These are phyloP conservation scores for Hermodice carunculata DNA, from an alignment of 2,888 invertebrate species.

Conservation along the genomic window DNA sequence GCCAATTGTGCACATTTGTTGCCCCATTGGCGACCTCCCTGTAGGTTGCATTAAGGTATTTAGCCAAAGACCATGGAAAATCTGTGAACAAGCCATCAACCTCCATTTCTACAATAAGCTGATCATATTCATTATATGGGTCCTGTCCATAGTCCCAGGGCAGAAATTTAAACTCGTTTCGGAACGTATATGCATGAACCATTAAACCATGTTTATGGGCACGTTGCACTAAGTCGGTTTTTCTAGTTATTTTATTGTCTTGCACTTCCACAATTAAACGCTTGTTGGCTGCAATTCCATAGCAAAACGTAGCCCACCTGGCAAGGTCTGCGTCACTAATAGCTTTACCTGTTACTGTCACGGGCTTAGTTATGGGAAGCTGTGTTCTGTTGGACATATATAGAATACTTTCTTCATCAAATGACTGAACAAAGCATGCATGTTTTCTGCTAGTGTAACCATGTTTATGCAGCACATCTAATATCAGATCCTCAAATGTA, in stretches of 20 bases:
- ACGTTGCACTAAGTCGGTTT: slow-evolving; percentile 27
- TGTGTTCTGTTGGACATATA: no score
- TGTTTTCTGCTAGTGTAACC: slow-evolving; percentile 20
- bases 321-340: no score
- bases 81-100: slow-evolving; percentile 49
- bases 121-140: slow-evolving; percentile 29
- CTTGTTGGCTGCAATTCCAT: slow-evolving; percentile 34
- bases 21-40: no score
- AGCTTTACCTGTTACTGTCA: no score
- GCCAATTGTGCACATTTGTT: no score
- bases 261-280: neutral
- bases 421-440: slow-evolving; percentile 40
- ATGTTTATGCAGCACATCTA: slow-evolving; percentile 19
- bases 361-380: no score
- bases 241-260: slow-evolving; percentile 6
- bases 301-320: no score
- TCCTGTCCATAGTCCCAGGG: slow-evolving; percentile 41
- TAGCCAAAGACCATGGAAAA: slow-evolving; percentile 36
- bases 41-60: slow-evolving; percentile 23
- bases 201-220: slow-evolving; percentile 11
- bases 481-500: slow-evolving; percentile 35
- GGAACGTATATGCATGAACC: slow-evolving; percentile 38
- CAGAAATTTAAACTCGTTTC: slow-evolving; percentile 37
- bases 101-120: slow-evolving; percentile 30
- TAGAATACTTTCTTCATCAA: slow-evolving; percentile 27